Evolutionary conservation across 2,113 vertebrate genomes (phyloP), one percentile per base, ranked within the genome.

Genomic region (Pimephales promelas): DNA sequence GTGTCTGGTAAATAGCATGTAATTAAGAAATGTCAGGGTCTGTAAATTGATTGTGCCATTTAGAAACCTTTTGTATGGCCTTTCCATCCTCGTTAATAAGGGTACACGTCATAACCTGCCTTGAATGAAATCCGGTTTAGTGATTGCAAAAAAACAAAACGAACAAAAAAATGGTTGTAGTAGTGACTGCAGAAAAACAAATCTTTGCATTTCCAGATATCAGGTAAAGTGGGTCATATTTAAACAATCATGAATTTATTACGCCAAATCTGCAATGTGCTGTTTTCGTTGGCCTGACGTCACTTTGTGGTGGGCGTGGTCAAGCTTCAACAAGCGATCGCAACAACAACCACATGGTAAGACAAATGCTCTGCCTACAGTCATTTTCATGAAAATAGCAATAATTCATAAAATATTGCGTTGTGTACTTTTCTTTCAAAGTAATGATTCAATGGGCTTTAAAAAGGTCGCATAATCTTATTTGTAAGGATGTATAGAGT

Each of bases 311-410:
- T 74, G 70, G 70, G 70, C 70, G 70, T 73, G 70, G 70, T 9
- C 70, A 16, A 16, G 47, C 72, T 4, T 20, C 47, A 52, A 54
- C 72, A 31, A 8, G 26, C 11, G 70, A 11, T 22, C 31, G 20
- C 34, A 71, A 26, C 34, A 71, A 26, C 22, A 24, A 71, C 22
- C 40, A 71, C 68, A 26, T 71, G 68, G 68, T 71, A 71, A 71
- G 68, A 24, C 10, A 45, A 43, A 71, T 45, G 11, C 68, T 71
- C 26, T 31, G 26, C 5, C 6, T 28, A 1, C 3, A 62, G 31
- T 5, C 36, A 3, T 45, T 45, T 71, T 24, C 14, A 40, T 68
- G 4, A 22, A 36, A 68, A 22, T 0, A 40, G 10, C 36, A 5
- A 36, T 4, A 34, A 34, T 66, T 34, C 3, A 34, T 31, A 16